Evolutionary conservation across 2,113 vertebrate species (phyloP).

Genomic region (Corythaixoides concolor): DNA sequence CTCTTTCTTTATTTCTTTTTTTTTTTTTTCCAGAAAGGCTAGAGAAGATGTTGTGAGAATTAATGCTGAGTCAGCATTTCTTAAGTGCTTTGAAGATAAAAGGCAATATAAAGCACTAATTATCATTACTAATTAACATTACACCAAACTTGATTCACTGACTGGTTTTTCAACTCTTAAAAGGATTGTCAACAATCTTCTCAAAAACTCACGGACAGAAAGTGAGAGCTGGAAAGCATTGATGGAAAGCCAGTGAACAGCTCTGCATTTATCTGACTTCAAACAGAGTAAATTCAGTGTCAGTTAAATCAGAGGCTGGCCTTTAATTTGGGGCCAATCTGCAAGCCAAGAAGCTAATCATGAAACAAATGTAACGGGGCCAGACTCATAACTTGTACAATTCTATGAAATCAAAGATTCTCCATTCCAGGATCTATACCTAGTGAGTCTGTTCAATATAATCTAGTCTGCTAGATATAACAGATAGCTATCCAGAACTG

Average conservation of each 20-base stretch:
- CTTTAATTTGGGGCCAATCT: not conserved
- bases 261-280: not conserved
- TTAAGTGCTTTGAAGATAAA: slow-evolving; percentile 41
- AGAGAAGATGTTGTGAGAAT: not conserved
- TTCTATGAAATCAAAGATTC: not conserved
- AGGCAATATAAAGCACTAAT: slow-evolving; percentile 20
- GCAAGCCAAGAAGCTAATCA: not conserved
- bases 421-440: not conserved
- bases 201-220: not conserved
- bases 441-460: not conserved
- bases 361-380: not conserved
- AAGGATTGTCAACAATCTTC: slow-evolving; percentile 2
- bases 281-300: not conserved
- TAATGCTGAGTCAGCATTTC: slow-evolving; percentile 29
- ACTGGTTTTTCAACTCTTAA: slow-evolving; percentile 59
- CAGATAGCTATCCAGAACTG: not conserved
- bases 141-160: slow-evolving; percentile 8
- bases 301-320: not conserved
- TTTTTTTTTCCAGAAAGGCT: too few relatives aligned
- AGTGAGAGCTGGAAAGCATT: not conserved
- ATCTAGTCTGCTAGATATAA: not conserved
- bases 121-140: slow-evolving; percentile 31
- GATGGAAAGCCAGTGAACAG: not conserved
- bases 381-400: not conserved
- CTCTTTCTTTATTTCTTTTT: not conserved